These are phyloP conservation scores for Nudaria mundana DNA, from an alignment of 2,888 invertebrate species.

Conservation along the genomic window DNA sequence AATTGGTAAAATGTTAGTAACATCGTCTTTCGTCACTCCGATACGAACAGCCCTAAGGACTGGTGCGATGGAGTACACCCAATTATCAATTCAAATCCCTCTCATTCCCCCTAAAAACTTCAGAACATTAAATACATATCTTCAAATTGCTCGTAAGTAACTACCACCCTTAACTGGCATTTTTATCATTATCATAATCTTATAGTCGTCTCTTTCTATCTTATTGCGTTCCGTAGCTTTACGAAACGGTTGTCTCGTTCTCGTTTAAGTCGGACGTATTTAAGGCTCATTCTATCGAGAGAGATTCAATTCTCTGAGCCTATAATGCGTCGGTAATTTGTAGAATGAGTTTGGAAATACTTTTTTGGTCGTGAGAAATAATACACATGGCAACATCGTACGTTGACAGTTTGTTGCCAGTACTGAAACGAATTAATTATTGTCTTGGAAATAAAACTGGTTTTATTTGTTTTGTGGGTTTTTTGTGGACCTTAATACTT, in stretches of 20 bases:
- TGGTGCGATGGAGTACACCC: slow-evolving; percentile 57
- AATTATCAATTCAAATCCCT: slow-evolving; percentile 72
- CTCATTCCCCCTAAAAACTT: slow-evolving; percentile 48
- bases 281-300: slow-evolving; percentile 66
- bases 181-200: slow-evolving; percentile 78
- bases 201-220: slow-evolving; percentile 48
- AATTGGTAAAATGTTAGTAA: slow-evolving; percentile 31
- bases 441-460: not conserved
- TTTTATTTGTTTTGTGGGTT: no score
- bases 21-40: slow-evolving; percentile 33
- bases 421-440: not conserved
- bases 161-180: slow-evolving; percentile 71
- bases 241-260: slow-evolving; percentile 38
- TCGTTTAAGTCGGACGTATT: slow-evolving; percentile 52
- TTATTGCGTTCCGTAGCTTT: slow-evolving; percentile 13
- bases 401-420: not conserved
- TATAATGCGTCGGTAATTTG: slow-evolving; percentile 67
- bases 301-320: slow-evolving; percentile 59
- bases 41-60: slow-evolving; percentile 31
- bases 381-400: slow-evolving; percentile 22
- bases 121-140: slow-evolving; percentile 77
- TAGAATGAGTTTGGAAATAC: slow-evolving; percentile 34
- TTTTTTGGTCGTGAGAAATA: slow-evolving; percentile 33
- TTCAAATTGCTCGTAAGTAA: slow-evolving; percentile 78
- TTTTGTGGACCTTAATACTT: no score